These are phyloP conservation scores for Embiotoca jacksoni DNA, from an alignment of 2,113 vertebrate species.

Conservation along the genomic window DNA sequence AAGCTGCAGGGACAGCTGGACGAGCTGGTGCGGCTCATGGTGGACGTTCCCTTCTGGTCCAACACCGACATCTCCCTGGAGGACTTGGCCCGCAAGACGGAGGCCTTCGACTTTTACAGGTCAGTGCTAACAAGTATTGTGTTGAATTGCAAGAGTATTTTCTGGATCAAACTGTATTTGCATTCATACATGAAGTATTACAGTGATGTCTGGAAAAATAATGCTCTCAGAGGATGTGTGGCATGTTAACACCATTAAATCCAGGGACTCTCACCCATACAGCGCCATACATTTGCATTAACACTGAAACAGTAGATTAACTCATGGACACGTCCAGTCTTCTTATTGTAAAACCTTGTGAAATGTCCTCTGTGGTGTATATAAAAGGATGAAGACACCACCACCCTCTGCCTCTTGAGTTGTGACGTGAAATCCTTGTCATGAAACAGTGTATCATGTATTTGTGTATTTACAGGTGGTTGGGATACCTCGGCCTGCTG, in stretches of 20 bases:
- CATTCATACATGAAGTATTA: too few species aligned
- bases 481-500: conserved; percentile 91
- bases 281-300: too few species aligned
- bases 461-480: conserved; percentile 85
- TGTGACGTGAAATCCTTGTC: too few species aligned
- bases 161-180: neutral
- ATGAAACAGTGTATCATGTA: neutral
- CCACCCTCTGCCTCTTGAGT: too few species aligned
- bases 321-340: too few species aligned
- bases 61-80: conserved; percentile 89
- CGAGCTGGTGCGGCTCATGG: conserved; percentile 87
- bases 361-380: neutral
- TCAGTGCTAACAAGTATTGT: conserved; percentile 54
- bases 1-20: conserved; percentile 91
- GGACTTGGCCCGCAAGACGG: conserved; percentile 88
- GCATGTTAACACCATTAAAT: neutral
- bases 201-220: neutral
- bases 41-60: conserved; percentile 93
- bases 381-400: too few species aligned
- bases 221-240: neutral
- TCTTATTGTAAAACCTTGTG: neutral
- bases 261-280: too few species aligned
- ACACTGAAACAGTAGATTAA: neutral
- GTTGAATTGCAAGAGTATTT: neutral
- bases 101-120: conserved; percentile 97